phyloP scores from a whole-genome alignment of 2,113 vertebrate species.

The Cochlearius cochlearius region DNA sequence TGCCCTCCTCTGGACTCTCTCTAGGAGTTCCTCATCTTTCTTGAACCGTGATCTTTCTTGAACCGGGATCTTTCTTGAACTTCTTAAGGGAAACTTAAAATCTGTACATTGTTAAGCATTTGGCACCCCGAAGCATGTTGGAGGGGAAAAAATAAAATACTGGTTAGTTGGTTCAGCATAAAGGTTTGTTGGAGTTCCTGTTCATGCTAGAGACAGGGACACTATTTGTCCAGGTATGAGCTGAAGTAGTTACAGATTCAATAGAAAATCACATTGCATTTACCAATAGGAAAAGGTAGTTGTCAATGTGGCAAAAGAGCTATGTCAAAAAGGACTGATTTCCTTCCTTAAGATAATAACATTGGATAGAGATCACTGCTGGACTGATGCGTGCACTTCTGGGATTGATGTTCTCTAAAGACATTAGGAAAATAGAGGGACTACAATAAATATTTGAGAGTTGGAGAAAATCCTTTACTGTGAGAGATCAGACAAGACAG shows the following conservation, averaged over 20 bases:
- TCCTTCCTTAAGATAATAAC: neutral
- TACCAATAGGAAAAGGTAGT: neutral
- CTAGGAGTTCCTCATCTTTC: no score
- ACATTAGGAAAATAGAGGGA: neutral
- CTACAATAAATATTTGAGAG: neutral
- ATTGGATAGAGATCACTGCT: neutral
- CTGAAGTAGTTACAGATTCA: neutral
- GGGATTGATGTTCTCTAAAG: neutral
- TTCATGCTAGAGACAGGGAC: neutral
- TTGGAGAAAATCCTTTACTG: neutral
- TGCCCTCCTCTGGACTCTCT: no score
- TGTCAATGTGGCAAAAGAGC: neutral
- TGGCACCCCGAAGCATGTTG: neutral
- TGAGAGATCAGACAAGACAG: neutral
- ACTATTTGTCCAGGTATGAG: neutral
- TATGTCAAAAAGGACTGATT: neutral
- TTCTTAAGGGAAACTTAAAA: neutral
- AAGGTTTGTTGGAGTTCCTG: neutral
- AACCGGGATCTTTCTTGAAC: no score
- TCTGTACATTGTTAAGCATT: neutral
- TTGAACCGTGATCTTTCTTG: no score
- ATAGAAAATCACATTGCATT: neutral
- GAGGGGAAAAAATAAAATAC: accelerated
- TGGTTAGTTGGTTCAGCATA: neutral
- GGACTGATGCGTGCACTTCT: neutral